These are phyloP conservation scores for Isotomurus palustris DNA, from an alignment of 2,888 invertebrate species.

Conservation along the genomic window DNA sequence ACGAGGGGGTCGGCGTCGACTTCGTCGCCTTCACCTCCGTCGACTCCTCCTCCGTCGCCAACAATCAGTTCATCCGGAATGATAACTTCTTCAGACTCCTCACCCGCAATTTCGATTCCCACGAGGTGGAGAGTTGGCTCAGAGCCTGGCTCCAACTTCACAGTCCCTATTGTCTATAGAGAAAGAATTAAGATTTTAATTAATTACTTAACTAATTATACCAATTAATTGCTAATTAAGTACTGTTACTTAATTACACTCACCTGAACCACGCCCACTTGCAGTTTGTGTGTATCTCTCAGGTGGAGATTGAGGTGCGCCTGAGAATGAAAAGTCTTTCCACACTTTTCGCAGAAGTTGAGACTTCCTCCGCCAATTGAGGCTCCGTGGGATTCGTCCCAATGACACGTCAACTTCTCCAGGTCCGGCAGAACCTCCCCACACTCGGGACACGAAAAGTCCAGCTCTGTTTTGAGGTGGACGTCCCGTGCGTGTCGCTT, in stretches of 20 bases:
- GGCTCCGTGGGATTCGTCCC: constrained; percentile 11
- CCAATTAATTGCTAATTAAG: too few species aligned
- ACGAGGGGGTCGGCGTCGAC: neutral
- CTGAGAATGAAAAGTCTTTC: constrained; percentile 8
- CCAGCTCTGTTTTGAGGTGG: constrained; percentile 8
- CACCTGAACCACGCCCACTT: neutral
- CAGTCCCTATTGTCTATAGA: too few species aligned
- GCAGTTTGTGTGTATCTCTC: constrained; percentile 12
- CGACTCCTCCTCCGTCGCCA: neutral
- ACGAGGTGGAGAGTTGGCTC: too few species aligned
- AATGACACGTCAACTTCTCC: constrained; percentile 10
- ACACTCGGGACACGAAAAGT: constrained; percentile 13
- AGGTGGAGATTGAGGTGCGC: constrained; percentile 4
- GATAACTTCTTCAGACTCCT: too few species aligned
- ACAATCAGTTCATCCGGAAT: neutral
- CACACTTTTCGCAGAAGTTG: constrained; percentile 16
- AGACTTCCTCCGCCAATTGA: too few species aligned
- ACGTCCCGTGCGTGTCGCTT: constrained; percentile 7
- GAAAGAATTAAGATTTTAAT: too few species aligned
- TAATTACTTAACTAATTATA: too few species aligned
- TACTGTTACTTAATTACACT: too few species aligned
- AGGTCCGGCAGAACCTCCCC: neutral
- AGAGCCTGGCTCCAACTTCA: too few species aligned
- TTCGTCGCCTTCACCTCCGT: neutral
- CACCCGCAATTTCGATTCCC: too few species aligned